Base-by-base conservation (phyloP, 2,113 vertebrate species). In the Lophius piscatorius region DNA sequence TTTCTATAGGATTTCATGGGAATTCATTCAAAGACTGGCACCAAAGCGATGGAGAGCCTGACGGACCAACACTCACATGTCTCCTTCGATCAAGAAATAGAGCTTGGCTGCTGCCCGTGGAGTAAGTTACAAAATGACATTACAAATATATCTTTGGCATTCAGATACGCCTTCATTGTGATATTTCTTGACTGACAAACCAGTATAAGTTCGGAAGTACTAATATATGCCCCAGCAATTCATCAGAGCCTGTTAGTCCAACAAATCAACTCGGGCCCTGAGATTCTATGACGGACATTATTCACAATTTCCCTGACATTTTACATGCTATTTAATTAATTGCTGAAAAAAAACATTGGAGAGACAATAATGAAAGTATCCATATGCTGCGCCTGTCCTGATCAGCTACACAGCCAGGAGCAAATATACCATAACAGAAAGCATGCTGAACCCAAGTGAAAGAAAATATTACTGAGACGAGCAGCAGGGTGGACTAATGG, bases 401-500 rank as follows among this genome's bases (percentile, higher is more conserved):
- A 47, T 74, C 34, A 45, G 16, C 2, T 6, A 9, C n/a, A 59
- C 21, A 60, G 23, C 22, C 41, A 40, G 36, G 26, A 47, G 29
- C 16, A 63, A 61, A 42, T 52, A 66, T 23, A 28, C 36, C 29
- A 64, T 10, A 48, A 57, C 20, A 77, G 51, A 36, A 46, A 51
- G 42, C 47, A 26, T 41, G 14, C 46, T 64, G 44, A 65, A 54
- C 42, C 31, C 52, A 48, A 20, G 12, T 59, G 34, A 80, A 48
- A 69, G 40, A 46, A 70, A 69, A 55, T 40, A 42, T 55, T 52
- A 62, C 63, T 63, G 52, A 78, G 69, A 69, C 65, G 65, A 66
- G 66, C 59, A 64, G 77, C 51, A 48, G 49, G 24, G 68, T 44
- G 34, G 29, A 63, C 65, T 76, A 82, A 83, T 85, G 76, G 44